Conservation (phyloP, 2,797 vertebrate genomes). For the Takifugu ocellatus region DNA sequence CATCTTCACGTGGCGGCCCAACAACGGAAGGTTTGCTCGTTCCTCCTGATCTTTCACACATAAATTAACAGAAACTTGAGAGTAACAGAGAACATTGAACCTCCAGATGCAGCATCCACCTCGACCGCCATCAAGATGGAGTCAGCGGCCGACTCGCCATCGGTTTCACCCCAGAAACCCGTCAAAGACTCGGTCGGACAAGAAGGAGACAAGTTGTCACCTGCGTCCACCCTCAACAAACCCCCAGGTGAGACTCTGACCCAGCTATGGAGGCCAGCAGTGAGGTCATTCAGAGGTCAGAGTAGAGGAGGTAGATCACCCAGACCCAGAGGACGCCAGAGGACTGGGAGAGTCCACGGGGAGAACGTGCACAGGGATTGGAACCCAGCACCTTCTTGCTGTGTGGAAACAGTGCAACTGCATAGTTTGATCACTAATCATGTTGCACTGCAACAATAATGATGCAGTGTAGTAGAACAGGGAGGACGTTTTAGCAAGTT, state of each 20-base stretch:
- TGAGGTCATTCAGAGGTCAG: too few relatives aligned
- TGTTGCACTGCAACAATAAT: too few relatives aligned
- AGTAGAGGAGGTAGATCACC: too few relatives aligned
- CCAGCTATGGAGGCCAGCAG: too few relatives aligned
- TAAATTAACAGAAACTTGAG: neutral
- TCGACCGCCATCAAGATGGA: conserved; percentile 41
- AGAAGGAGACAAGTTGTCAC: conserved; percentile 45
- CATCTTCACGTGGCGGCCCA: conserved; percentile 40
- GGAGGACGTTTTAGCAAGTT: too few relatives aligned
- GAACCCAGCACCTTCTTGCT: too few relatives aligned
- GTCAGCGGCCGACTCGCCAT: conserved; percentile 34
- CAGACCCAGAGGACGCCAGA: too few relatives aligned
- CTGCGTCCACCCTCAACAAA: conserved; percentile 55
- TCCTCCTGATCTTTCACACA: neutral
- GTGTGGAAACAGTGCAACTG: too few relatives aligned
- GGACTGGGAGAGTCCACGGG: too few relatives aligned
- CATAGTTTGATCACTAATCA: too few relatives aligned
- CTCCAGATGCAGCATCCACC: conserved; percentile 42
- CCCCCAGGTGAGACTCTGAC: conserved; percentile 55
- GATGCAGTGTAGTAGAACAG: too few relatives aligned
- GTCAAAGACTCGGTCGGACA: conserved; percentile 44
- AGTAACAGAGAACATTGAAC: neutral
- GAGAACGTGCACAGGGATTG: too few relatives aligned
- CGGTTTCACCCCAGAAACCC: conserved; percentile 28
- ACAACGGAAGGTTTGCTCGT: conserved; percentile 43